Evolutionary conservation across 2,113 vertebrate species (phyloP).

Genomic region (Hemichromis elongatus): DNA sequence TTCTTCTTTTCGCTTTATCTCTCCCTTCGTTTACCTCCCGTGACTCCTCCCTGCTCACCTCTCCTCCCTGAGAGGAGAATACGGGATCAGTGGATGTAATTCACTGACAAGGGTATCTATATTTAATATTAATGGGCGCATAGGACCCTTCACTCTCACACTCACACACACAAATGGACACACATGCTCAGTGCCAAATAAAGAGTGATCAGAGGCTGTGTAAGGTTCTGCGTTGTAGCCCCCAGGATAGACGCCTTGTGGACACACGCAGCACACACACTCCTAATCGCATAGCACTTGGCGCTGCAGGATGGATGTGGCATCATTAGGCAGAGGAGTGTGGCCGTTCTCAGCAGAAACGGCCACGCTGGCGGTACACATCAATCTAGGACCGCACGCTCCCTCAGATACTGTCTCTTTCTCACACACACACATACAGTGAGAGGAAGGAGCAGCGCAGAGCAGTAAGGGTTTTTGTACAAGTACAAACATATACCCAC

Average conservation of each 20-base stretch:
- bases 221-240: slow-evolving; percentile 63
- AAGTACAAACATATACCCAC: slow-evolving; percentile 17
- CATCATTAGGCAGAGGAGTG: slow-evolving; percentile 87
- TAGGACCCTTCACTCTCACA: slow-evolving; percentile 74
- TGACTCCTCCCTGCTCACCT: slow-evolving; percentile 57
- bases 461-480: slow-evolving; percentile 3
- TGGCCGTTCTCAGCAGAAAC: slow-evolving; percentile 85
- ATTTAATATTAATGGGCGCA: slow-evolving; percentile 96
- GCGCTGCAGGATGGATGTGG: slow-evolving; percentile 88
- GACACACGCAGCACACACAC: slow-evolving; percentile 48
- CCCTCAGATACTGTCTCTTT: slow-evolving; percentile 80
- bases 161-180: slow-evolving; percentile 45
- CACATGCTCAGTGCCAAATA: slow-evolving; percentile 82
- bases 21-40: slow-evolving; percentile 51
- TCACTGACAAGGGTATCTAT: slow-evolving; percentile 98
- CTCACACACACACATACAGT: neutral
- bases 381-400: slow-evolving; percentile 82
- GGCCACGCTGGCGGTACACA: slow-evolving; percentile 82
- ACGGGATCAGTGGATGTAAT: slow-evolving; percentile 87
- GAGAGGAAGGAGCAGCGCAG: slow-evolving; percentile 2
- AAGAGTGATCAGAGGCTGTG: slow-evolving; percentile 83
- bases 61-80: slow-evolving; percentile 74
- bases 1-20: slow-evolving; percentile 31
- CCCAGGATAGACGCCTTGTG: slow-evolving; percentile 87
- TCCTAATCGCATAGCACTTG: slow-evolving; percentile 18